Evolutionary conservation across 2,888 invertebrate species (phyloP).

Genomic region (Dicroscelio sp.): DNA sequence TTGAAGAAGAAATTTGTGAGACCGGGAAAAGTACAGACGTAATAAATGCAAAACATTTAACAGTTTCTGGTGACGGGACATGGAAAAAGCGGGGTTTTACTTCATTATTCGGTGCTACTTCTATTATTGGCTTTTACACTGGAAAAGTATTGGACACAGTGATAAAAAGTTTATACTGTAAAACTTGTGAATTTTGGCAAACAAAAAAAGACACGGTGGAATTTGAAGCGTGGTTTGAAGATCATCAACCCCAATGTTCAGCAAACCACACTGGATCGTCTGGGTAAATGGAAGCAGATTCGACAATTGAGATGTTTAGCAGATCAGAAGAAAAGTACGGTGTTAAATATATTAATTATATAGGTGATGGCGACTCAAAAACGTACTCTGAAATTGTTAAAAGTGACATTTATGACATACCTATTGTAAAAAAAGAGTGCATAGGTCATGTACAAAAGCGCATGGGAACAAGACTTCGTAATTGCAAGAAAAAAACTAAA

Average conservation of each 20-base stretch:
- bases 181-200: not conserved
- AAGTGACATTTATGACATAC: constrained; percentile 23
- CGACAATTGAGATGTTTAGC: constrained; percentile 57
- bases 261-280: constrained; percentile 30
- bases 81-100: constrained; percentile 20
- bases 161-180: not conserved
- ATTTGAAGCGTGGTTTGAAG: not conserved
- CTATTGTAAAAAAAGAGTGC: constrained; percentile 7
- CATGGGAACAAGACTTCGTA: too few relatives aligned
- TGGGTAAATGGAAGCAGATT: constrained; percentile 60
- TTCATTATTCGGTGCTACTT: not conserved
- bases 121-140: not conserved
- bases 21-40: too few relatives aligned
- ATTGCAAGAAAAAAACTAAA: too few relatives aligned
- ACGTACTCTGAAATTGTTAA: constrained; percentile 24
- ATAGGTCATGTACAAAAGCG: too few relatives aligned
- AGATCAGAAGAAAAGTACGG: constrained; percentile 37
- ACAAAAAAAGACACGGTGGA: not conserved
- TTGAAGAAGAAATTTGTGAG: too few relatives aligned
- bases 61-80: not conserved
- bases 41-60: not conserved
- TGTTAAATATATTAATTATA: not conserved
- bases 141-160: not conserved
- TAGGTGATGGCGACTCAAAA: constrained; percentile 34
- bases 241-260: not conserved